phyloP scores from a whole-genome alignment of 1,140 invertebrate genomes.

The Danaus melanippus region DNA sequence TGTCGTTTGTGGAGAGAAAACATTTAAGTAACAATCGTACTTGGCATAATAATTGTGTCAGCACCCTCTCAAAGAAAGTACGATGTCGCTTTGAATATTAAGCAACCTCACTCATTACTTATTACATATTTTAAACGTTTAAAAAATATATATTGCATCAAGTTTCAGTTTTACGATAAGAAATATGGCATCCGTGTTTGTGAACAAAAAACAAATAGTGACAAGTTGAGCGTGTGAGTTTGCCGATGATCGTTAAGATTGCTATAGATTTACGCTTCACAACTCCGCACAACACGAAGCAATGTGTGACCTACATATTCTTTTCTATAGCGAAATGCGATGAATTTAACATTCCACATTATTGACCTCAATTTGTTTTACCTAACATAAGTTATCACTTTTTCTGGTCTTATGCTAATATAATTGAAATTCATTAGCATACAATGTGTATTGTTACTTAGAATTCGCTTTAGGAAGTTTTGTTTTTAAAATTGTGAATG shows the following conservation, averaged over 20 bases:
- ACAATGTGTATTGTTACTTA: too few species aligned
- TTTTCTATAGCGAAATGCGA: constrained; percentile 38
- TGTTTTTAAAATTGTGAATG: too few species aligned
- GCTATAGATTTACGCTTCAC: constrained; percentile 46
- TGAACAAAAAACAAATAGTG: constrained; percentile 43
- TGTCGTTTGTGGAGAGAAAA: constrained; percentile 11
- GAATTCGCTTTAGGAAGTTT: too few species aligned
- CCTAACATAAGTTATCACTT: too few species aligned
- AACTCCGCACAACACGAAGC: constrained; percentile 46
- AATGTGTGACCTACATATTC: constrained; percentile 59
- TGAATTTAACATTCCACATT: constrained; percentile 3
- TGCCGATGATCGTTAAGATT: constrained; percentile 48
- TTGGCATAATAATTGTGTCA: constrained; percentile 18
- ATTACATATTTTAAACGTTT: background rate
- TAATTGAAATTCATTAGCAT: too few species aligned
- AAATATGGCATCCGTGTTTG: constrained; percentile 30
- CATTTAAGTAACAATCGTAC: constrained; percentile 16
- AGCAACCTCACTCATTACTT: constrained; percentile 5
- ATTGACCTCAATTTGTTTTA: too few species aligned
- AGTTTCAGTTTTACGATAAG: background rate
- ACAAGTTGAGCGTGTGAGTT: constrained; percentile 61
- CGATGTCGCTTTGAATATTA: constrained; percentile 10
- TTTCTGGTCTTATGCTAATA: too few species aligned
- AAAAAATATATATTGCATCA: too few species aligned
- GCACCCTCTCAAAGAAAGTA: constrained; percentile 18